phyloP scores from a whole-genome alignment of 1,140 invertebrate genomes.

The Drepana arcuata region DNA sequence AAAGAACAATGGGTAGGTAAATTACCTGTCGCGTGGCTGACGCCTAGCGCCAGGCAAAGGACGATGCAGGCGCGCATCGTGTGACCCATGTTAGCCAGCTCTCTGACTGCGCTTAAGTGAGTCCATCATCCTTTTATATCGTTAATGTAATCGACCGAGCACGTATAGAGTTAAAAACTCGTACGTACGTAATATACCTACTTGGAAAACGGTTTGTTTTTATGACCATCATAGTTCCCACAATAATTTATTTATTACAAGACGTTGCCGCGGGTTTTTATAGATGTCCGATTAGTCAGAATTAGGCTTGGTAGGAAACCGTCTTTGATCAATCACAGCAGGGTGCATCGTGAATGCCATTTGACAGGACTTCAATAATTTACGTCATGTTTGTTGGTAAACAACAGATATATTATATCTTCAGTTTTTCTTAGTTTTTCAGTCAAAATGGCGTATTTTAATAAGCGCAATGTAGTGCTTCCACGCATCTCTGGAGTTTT shows the following conservation, averaged over 20 bases:
- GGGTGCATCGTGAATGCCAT: no score
- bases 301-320: neutral
- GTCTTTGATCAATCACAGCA: neutral
- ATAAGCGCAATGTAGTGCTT: neutral
- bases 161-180: constrained; percentile 12
- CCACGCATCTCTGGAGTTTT: no score
- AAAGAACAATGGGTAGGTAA: neutral
- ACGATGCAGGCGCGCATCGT: constrained; percentile 20
- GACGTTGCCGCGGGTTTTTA: constrained; percentile 17
- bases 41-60: constrained; percentile 31
- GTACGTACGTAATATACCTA: constrained; percentile 15
- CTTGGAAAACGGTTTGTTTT: constrained; percentile 34
- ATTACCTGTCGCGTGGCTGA: constrained; percentile 44
- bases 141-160: constrained; percentile 12
- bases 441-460: neutral
- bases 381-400: neutral
- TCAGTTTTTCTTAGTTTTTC: neutral
- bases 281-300: constrained; percentile 9
- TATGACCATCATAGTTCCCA: constrained; percentile 14
- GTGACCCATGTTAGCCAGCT: constrained; percentile 27
- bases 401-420: neutral
- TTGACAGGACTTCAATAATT: neutral
- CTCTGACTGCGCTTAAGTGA: constrained; percentile 22
- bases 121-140: constrained; percentile 46
- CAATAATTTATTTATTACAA: constrained; percentile 11